Conservation (phyloP, 2,888 invertebrate genomes). For the Corythucha ciliata region DNA sequence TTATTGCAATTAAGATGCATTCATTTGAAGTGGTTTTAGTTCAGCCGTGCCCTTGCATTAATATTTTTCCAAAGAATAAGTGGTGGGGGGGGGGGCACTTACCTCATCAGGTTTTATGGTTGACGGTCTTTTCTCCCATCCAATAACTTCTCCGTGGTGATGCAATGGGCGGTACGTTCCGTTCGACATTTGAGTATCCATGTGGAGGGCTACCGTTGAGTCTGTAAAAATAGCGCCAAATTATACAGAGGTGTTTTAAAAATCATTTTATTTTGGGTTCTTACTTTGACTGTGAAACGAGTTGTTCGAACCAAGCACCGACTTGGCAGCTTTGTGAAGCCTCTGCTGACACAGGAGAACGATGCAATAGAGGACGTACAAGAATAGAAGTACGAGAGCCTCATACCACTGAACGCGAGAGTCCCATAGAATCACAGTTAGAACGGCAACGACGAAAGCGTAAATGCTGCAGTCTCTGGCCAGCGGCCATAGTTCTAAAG, state of each 20-base stretch:
- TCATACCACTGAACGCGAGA: conserved; percentile 69
- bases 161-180: conserved; percentile 41
- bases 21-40: too few species aligned
- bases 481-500: conserved; percentile 70
- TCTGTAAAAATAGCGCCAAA: conserved; percentile 11
- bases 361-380: conserved; percentile 66
- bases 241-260: too few species aligned
- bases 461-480: conserved; percentile 73
- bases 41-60: too few species aligned
- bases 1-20: not conserved
- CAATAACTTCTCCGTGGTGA: conserved; percentile 40
- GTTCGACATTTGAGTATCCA: conserved; percentile 30
- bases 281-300: conserved; percentile 30
- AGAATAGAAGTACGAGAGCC: conserved; percentile 56
- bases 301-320: conserved; percentile 29
- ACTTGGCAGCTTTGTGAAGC: conserved; percentile 34
- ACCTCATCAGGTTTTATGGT: conserved; percentile 26
- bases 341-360: conserved; percentile 50
- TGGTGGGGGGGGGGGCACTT: not conserved
- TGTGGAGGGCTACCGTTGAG: conserved; percentile 25
- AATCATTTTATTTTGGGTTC: conserved; percentile 6
- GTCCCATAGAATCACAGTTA: conserved; percentile 69
- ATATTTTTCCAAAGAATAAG: too few species aligned
- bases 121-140: conserved; percentile 30
- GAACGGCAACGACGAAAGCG: conserved; percentile 56